Evolutionary conservation across 2,113 vertebrate species (phyloP).

Genomic region (Entomyzon cyanotis): DNA sequence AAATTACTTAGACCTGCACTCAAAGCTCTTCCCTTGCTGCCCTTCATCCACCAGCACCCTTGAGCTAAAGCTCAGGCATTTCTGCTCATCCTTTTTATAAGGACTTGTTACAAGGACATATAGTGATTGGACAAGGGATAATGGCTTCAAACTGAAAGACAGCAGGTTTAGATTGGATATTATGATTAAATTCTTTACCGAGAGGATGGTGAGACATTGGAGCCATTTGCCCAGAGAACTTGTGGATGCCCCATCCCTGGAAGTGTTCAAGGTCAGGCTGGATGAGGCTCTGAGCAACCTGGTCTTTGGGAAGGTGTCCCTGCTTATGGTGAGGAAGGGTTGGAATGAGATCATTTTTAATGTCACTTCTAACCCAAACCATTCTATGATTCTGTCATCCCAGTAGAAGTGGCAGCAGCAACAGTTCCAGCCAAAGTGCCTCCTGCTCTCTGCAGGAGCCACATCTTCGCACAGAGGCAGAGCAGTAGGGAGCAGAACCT

Average conservation of each 20-base stretch:
- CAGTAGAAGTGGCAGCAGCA: neutral
- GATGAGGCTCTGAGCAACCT: neutral
- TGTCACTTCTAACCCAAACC: neutral
- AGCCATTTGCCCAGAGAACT: neutral
- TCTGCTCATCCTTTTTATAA: neutral
- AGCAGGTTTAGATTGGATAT: neutral
- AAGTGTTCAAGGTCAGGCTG: neutral
- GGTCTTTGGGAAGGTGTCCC: neutral
- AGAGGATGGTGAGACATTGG: neutral
- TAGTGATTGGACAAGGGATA: neutral
- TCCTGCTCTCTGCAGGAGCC: neutral
- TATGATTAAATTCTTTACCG: neutral
- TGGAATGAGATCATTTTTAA: neutral
- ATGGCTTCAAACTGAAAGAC: neutral
- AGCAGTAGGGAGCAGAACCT: fast-evolving
- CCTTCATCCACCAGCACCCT: neutral
- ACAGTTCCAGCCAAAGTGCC: neutral
- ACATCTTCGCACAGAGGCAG: fast-evolving
- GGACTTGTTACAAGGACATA: neutral
- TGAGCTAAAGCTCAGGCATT: neutral
- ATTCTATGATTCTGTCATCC: neutral
- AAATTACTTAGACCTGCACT: neutral
- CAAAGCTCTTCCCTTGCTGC: neutral
- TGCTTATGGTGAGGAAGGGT: neutral
- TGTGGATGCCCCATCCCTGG: neutral